phyloP scores from a whole-genome alignment of 2,888 invertebrate species.

The Digitonthophagus gazella region DNA sequence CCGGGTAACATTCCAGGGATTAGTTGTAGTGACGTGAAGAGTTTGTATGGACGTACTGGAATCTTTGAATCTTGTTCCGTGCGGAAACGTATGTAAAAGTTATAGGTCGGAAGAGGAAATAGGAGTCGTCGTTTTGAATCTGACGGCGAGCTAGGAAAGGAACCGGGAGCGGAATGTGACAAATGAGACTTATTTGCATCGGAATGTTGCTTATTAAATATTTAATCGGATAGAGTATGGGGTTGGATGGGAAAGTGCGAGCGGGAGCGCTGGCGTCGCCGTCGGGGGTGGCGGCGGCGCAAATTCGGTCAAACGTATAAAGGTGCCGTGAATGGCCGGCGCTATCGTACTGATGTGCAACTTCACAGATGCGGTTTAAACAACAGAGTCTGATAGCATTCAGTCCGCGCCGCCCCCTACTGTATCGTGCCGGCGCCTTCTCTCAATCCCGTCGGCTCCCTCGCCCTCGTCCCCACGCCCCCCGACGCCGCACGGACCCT shows the following conservation, averaged over 20 bases:
- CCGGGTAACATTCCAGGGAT: no score
- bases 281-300: constrained; percentile 23
- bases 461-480: constrained; percentile 10
- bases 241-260: background rate
- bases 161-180: constrained; percentile 41
- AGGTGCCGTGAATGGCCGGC: constrained; percentile 32
- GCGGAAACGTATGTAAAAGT: background rate
- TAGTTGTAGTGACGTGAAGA: background rate
- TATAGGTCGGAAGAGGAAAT: background rate
- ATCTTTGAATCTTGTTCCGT: background rate
- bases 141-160: background rate
- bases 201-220: constrained; percentile 51
- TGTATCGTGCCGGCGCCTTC: constrained; percentile 23
- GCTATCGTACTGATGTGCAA: constrained; percentile 41
- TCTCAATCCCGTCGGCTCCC: constrained; percentile 18
- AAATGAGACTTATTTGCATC: constrained; percentile 49
- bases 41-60: background rate
- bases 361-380: constrained; percentile 46
- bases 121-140: background rate
- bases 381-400: constrained; percentile 45
- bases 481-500: constrained; percentile 33
- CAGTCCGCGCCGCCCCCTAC: constrained; percentile 37
- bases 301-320: constrained; percentile 24
- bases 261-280: constrained; percentile 27
- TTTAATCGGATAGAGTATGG: constrained; percentile 39